Conservation (phyloP, 2,113 vertebrate genomes). For the Peromyscus californicus region DNA sequence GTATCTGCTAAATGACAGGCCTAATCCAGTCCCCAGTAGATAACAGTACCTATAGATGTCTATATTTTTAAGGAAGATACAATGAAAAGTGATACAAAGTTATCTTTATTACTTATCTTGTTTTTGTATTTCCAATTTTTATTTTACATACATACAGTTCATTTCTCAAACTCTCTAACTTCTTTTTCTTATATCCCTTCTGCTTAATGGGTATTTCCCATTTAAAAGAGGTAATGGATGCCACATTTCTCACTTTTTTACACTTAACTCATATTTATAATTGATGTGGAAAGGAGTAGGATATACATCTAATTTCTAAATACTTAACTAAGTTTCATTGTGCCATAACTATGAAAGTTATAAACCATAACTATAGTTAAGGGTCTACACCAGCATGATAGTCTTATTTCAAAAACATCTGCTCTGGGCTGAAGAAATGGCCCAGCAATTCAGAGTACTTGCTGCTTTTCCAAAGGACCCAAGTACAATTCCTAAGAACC, state of each 20-base stretch:
- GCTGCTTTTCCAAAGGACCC: neutral
- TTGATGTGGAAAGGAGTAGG: neutral
- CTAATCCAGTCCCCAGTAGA: neutral
- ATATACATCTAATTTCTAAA: neutral
- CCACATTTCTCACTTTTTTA: neutral
- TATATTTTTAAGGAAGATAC: neutral
- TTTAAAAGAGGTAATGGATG: neutral
- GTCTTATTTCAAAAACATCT: neutral
- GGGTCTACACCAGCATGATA: neutral
- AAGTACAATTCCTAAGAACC: too few species aligned
- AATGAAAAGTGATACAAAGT: neutral
- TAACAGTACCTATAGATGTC: neutral
- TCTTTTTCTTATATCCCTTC: neutral
- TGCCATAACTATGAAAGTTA: too few species aligned
- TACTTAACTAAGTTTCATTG: constrained; percentile 9
- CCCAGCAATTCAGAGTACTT: neutral
- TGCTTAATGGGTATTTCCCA: neutral
- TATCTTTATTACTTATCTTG: neutral
- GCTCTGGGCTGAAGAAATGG: neutral
- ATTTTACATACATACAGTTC: neutral
- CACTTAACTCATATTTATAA: neutral
- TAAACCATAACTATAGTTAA: neutral
- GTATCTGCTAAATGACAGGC: neutral
- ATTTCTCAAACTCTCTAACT: neutral
- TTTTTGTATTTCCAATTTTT: neutral